phyloP scores from a whole-genome alignment of 1,140 invertebrate species.

The Ditylenchus dipsaci region DNA sequence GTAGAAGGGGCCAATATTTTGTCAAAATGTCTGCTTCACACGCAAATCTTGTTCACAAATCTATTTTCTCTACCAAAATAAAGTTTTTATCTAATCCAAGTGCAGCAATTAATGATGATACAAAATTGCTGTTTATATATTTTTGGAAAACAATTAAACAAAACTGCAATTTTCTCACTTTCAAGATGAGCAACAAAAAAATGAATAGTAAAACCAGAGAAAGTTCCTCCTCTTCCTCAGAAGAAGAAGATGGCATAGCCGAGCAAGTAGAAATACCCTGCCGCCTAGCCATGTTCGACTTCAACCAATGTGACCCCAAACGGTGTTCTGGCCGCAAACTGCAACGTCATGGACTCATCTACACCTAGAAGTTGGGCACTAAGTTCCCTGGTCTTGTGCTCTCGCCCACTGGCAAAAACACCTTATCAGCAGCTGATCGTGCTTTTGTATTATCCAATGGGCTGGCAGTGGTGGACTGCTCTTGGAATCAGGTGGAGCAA shows the following conservation, averaged over 20 bases:
- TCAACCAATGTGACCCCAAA: slow-evolving; percentile 57
- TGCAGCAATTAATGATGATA: no score
- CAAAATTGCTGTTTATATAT: no score
- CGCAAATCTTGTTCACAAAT: no score
- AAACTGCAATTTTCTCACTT: no score
- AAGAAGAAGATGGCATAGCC: not conserved
- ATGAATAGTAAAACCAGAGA: no score
- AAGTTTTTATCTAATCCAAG: no score
- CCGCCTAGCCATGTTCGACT: slow-evolving; percentile 53
- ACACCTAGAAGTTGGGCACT: slow-evolving; percentile 29
- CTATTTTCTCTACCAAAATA: no score
- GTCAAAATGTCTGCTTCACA: no score
- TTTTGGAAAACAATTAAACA: no score
- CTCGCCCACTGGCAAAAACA: slow-evolving; percentile 42
- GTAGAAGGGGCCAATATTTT: no score
- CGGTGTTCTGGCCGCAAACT: slow-evolving; percentile 54
- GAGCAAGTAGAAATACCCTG: slow-evolving; percentile 17
- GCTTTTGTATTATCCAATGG: slow-evolving; percentile 63
- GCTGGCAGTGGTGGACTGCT: slow-evolving; percentile 94
- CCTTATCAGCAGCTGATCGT: slow-evolving; percentile 44
- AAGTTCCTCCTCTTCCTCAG: no score
- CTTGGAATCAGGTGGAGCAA: slow-evolving; percentile 89
- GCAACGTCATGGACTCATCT: slow-evolving; percentile 37
- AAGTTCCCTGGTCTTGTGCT: slow-evolving; percentile 48
- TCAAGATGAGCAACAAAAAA: no score